Conservation (phyloP, 2,113 vertebrate genomes). For the Vulpes ferrilata region DNA sequence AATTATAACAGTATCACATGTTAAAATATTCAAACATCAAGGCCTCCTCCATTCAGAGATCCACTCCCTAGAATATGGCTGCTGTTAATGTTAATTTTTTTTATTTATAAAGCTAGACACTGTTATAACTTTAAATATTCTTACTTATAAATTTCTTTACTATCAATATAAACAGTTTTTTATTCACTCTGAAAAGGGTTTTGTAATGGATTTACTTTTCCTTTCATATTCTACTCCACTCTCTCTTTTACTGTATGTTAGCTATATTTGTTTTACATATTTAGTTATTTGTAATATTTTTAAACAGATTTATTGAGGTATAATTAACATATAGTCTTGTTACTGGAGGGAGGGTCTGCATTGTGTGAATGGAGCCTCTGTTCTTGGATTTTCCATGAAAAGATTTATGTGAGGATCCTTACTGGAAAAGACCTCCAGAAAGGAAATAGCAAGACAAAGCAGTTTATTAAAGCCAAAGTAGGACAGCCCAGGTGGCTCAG, state of each 20-base stretch:
- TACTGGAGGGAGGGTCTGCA: not conserved
- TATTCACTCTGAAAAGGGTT: not conserved
- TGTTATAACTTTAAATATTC: not conserved
- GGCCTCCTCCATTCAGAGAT: not conserved
- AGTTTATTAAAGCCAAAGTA: not conserved
- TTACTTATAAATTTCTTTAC: constrained; percentile 11
- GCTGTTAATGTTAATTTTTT: not conserved
- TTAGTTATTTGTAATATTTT: constrained; percentile 8
- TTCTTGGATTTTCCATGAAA: not conserved
- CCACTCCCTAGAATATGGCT: not conserved
- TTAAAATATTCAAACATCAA: constrained; percentile 15
- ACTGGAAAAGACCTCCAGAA: not conserved
- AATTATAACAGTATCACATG: not conserved
- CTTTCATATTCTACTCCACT: not conserved
- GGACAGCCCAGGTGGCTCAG: no score
- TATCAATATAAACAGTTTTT: not conserved
- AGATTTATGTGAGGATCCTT: not conserved
- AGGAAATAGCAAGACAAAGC: not conserved
- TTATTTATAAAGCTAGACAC: not conserved
- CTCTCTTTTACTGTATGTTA: not conserved
- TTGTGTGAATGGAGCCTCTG: not conserved
- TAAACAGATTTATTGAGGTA: not conserved
- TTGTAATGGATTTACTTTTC: not conserved
- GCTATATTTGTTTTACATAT: not conserved
- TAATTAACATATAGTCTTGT: not conserved